Conservation (phyloP, 2,797 vertebrate species). For the Sylvia borin region DNA sequence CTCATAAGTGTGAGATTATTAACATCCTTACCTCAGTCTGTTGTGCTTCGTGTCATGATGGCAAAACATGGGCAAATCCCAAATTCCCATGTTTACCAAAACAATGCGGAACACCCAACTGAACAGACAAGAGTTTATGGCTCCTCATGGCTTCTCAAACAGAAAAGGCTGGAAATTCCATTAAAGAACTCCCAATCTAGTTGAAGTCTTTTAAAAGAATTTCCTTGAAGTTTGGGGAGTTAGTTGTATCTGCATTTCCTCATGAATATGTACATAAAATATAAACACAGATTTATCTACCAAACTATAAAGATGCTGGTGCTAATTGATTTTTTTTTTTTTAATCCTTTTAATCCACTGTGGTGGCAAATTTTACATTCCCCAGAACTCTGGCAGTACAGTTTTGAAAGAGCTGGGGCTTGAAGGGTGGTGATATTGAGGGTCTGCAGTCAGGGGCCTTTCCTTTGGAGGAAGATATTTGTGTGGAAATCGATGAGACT, state of each 20-base stretch:
- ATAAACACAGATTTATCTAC: not conserved
- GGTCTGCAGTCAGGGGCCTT: not conserved
- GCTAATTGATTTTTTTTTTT: not conserved
- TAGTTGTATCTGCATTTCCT: not conserved
- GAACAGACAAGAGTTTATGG: not conserved
- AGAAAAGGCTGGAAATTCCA: not conserved
- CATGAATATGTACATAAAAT: not conserved
- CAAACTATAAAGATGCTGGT: not conserved
- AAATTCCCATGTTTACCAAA: not conserved
- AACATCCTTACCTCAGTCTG: not conserved
- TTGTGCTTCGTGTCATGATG: not conserved
- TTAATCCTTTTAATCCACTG: not conserved
- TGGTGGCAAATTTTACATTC: not conserved
- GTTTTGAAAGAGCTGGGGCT: not conserved
- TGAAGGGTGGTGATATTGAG: not conserved
- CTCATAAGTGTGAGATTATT: not conserved
- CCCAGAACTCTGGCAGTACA: not conserved
- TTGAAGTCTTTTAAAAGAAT: not conserved
- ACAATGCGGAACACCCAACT: not conserved
- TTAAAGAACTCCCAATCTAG: not conserved
- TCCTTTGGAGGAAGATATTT: not conserved
- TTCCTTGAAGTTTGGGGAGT: not conserved
- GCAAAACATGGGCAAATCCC: not conserved
- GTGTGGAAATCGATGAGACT: not conserved
- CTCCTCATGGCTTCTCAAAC: not conserved